Base-by-base conservation (phyloP, 2,888 invertebrate genomes). In the Metopia argyrocephala region DNA sequence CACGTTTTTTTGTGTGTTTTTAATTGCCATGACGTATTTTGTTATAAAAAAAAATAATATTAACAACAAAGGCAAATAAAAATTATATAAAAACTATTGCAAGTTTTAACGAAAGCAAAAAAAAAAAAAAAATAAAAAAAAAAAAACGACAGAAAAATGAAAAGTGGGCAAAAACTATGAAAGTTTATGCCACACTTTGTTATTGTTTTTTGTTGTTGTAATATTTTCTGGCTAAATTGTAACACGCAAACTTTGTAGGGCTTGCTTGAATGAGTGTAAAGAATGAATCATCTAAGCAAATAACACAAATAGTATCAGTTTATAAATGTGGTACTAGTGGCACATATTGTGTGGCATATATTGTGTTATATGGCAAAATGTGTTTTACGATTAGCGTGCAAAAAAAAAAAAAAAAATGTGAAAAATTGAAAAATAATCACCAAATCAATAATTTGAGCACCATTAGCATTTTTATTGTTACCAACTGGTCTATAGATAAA, bases 21-120 rank as follows among this genome's bases (percentile, higher is more conserved):
- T 83, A 70, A 48, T 54, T 66, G 68, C 59, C 46, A 61, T 84
- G 83, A 81, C 84, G 84, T 84, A 79, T 84, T 82, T 28, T 48
- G 21, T 31, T 64, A 59, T 38, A 38, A 38, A 38, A 12, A 38
- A 38, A 2, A 4, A 9, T 38, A 15, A 15, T 38, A 4, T 48
- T 18, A 69, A 57, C 15, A 62, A 71, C 4, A 45, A 61, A 50
- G 12, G 12, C 18, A 65, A 65, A 46, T 3, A 21, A 28, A 27
- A 68, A 57, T 57, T 68, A 68, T 46, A 57, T 56, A 68, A 68
- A 66, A 64, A 48, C 45, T 45, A 68, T 1, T 23, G 54, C 23
- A 54, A 56, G 18, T 31, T 12, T 21, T 59, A 12, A 46, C 12
- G 59, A 46, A 59, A 6, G 20, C 6, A 21, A 54, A 23, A 12